Evolutionary conservation across 2,113 vertebrate species (phyloP), one percentile per base, ranked within the genome.

Genomic region (Rhynchomys soricoides): DNA sequence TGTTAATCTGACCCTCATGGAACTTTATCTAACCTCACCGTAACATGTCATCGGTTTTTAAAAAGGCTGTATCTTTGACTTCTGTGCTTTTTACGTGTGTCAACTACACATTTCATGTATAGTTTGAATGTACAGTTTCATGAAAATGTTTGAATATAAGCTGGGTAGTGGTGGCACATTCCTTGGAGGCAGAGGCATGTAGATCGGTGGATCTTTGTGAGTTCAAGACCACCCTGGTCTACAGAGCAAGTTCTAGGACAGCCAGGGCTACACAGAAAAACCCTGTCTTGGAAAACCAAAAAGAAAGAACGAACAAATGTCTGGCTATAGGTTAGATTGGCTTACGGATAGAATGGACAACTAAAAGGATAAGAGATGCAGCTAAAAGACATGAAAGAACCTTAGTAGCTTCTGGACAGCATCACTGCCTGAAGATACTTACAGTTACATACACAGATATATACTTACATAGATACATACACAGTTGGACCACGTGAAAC

Each of bases 11-110:
- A 90, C 75, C 57, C 50, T 79, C 86, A 90, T 16, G 82, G 74
- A 92, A 94, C 21, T 96, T 62, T 70, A 90, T 48, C 86, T 19
- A 75, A 94, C 13, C 73, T 6, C 22, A 75, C 37, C 83, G 75
- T 89, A 64, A 78, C 43, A 88, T 71, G 34, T 34, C 52, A 50
- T 50, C 31, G 85, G 40, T 62, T 91, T 90, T 95, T 74, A 92
- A 59, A 95, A 40, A 88, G 48, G 87, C 24, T 75, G 83, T 78
- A 34, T 90, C 19, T 86, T 4, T 81, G 78, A 81, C 50, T 22
- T 55, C 21, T 55, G 50, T 52, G 34, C 50, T 52, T 55, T 89
- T 78, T n/a, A 50, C 26, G 43, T 45, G 24, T 50, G 43, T 77
- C 74, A 77, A 77, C 26, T 50, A 50, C 45, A 77, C 15, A 48